These are phyloP conservation scores for Artibeus jamaicensis DNA, from an alignment of 2,797 vertebrate species.

Conservation along the genomic window DNA sequence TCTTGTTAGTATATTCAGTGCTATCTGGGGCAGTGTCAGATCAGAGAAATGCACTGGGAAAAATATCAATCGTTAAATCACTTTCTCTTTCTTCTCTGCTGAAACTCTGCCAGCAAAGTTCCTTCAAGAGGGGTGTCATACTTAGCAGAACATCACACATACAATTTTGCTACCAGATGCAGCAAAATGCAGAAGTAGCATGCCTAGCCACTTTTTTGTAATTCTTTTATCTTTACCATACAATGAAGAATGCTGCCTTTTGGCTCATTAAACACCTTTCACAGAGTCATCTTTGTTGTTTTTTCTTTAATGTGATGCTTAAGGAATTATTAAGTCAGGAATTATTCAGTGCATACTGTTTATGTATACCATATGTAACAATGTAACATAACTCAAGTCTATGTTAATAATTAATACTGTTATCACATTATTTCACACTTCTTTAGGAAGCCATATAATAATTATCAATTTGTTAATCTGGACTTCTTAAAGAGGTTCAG, in stretches of 20 bases:
- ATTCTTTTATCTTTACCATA: neutral
- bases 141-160: neutral
- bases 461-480: neutral
- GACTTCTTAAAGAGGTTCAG: neutral
- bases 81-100: neutral
- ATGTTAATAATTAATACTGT: neutral
- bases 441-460: neutral
- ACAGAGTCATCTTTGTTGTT: neutral
- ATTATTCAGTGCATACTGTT: neutral
- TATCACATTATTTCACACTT: neutral
- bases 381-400: neutral
- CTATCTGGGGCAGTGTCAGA: neutral
- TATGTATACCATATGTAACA: neutral
- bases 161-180: neutral
- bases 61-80: neutral
- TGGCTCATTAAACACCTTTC: neutral
- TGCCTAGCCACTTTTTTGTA: neutral
- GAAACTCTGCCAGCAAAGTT: neutral
- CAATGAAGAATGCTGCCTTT: neutral
- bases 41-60: neutral
- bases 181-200: too few species aligned
- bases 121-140: neutral
- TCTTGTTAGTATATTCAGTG: neutral
- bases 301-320: neutral
- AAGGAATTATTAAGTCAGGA: neutral